Evolutionary conservation across 1,140 invertebrate species (phyloP), one percentile per base, ranked within the genome.

Genomic region (Ylistrum balloti): DNA sequence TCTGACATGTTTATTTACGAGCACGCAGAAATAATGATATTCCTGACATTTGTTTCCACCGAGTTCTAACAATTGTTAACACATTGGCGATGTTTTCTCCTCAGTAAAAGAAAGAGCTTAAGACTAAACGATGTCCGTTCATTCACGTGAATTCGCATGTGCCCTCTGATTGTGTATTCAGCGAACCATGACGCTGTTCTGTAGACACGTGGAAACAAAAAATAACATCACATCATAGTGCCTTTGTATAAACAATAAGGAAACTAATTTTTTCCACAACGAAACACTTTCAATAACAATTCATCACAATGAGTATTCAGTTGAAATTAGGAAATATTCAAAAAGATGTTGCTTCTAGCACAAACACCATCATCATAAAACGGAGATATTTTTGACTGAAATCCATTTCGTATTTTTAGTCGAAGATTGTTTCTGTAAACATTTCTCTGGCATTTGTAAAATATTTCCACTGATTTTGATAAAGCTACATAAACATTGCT

Each of bases 341-440:
- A 74, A 74, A 3, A 7, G n/a, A 1, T 74, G 22, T 3, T 28
- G 22, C n/a, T 48, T 13, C 35, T n/a, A 28, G 56, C 3, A 17
- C 56, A 17, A 74, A 28, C 56, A 74, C n/a, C 22, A n/a, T n/a
- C 22, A 74, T 74, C 56, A 74, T 28, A 74, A 74, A 22, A 28
- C 17, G 5, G 28, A 28, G 5, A 1, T n/a, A 28, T 74, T 17
- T 74, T 74, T 22, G 28, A 5, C 22, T 7, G 22, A 74, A 74
- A 74, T 28, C 1, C 22, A 5, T 74, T 28, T n/a, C 22, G 1
- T 74, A 74, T 74, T 28, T 74, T 28, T 17, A 74, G 56, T 74
- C 22, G 56, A 74, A 74, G 56, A 74, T 28, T 28, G 56, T n/a
- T n/a, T 74, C 22, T n/a, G 56, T 74, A 74, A 74, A 74, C 56